Conservation (phyloP, 1,140 invertebrate species). For the Scaptomyza graminum region DNA sequence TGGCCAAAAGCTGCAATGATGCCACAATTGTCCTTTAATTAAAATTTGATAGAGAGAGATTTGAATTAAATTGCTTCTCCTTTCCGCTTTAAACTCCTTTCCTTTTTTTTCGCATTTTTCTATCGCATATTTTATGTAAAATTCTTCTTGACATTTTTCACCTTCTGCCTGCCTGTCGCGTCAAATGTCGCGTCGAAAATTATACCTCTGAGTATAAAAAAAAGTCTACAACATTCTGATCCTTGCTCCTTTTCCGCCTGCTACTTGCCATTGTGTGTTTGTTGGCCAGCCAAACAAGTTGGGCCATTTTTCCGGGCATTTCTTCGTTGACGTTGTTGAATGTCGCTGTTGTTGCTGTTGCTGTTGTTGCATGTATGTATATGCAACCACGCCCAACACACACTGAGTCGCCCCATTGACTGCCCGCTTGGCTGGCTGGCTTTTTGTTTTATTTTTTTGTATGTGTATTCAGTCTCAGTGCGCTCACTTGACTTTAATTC, state of each 20-base stretch:
- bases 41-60: not conserved
- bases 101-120: not conserved
- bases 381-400: conserved; percentile 48
- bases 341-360: no score
- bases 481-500: conserved; percentile 82
- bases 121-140: conserved; percentile 43
- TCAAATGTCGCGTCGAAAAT: conserved; percentile 82
- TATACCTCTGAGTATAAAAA: conserved; percentile 46
- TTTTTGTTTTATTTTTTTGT: conserved; percentile 11
- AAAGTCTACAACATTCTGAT: conserved; percentile 40
- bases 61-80: conserved; percentile 29
- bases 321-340: conserved; percentile 63
- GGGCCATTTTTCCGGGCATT: conserved; percentile 79
- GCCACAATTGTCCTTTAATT: conserved; percentile 9
- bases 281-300: conserved; percentile 29
- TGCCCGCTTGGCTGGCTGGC: conserved; percentile 34
- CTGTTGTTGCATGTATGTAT: conserved; percentile 4
- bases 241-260: not conserved
- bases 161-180: conserved; percentile 52
- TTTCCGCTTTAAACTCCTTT: not conserved
- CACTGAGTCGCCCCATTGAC: conserved; percentile 10
- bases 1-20: conserved; percentile 6
- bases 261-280: conserved; percentile 27
- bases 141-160: conserved; percentile 43
- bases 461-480: conserved; percentile 79